phyloP scores from a whole-genome alignment of 2,797 vertebrate genomes.

The Microtus californicus region DNA sequence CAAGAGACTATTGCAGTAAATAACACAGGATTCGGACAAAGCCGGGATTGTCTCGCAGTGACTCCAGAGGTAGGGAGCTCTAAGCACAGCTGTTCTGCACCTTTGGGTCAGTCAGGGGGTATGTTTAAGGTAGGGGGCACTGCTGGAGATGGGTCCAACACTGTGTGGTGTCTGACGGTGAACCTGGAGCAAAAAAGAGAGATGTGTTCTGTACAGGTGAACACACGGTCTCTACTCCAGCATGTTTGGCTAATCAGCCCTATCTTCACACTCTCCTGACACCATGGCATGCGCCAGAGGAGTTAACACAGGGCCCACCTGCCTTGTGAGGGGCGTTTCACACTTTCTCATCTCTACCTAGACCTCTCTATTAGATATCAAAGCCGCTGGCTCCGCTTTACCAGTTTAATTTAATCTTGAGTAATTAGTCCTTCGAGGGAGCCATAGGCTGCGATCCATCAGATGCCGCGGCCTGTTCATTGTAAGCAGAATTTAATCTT shows the following conservation, averaged over 20 bases:
- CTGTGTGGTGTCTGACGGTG: no score
- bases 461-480: background rate
- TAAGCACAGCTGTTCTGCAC: background rate
- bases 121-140: background rate
- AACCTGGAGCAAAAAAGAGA: background rate
- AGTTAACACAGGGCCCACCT: background rate
- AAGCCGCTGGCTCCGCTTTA: background rate
- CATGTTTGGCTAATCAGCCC: background rate
- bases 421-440: slow-evolving; percentile 21
- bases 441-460: background rate
- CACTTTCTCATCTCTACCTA: background rate
- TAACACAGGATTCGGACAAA: background rate
- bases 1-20: background rate
- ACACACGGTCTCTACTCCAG: background rate
- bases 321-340: background rate
- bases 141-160: background rate
- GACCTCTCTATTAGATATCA: background rate
- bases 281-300: background rate
- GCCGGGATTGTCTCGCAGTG: background rate
- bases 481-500: slow-evolving; percentile 54
- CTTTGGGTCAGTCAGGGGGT: background rate
- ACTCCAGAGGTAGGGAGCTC: background rate
- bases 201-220: no score
- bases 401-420: slow-evolving; percentile 46
- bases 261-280: background rate